Evolutionary conservation across 1,140 invertebrate genomes (phyloP).

Genomic region (Lycorma delicatula): DNA sequence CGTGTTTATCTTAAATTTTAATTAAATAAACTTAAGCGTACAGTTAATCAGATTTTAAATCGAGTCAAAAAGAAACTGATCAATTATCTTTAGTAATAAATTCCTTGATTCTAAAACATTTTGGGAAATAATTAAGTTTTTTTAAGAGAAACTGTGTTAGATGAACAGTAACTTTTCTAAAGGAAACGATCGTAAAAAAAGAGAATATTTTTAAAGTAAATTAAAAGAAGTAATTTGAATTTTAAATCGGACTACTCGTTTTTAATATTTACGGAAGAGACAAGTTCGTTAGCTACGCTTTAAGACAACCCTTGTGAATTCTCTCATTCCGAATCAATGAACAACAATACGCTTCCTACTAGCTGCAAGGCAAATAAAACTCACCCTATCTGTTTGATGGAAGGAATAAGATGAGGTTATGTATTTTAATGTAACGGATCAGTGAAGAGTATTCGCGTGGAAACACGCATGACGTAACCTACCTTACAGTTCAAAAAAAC

Average conservation of each 20-base stretch:
- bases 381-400: neutral
- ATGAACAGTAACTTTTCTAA: too few species aligned
- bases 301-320: neutral
- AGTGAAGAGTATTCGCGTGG: slow-evolving; percentile 2
- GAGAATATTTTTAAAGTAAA: slow-evolving; percentile 5
- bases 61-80: too few species aligned
- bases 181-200: too few species aligned
- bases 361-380: neutral
- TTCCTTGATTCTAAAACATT: too few species aligned
- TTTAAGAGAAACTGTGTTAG: too few species aligned
- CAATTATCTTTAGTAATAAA: too few species aligned
- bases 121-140: too few species aligned
- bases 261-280: slow-evolving; percentile 6
- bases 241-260: slow-evolving; percentile 6
- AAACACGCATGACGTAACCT: neutral
- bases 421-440: slow-evolving; percentile 6
- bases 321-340: neutral
- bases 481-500: too few species aligned
- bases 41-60: too few species aligned
- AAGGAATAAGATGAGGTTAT: neutral
- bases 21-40: too few species aligned
- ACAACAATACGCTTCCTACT: neutral
- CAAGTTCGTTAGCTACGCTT: slow-evolving; percentile 1
- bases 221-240: neutral
- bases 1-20: too few species aligned